A percentile compares a stretch with the other conserved stretches of the same genome.
phyloP scores from a whole-genome alignment of 2,888 invertebrate species.

The Oxytorus armatus region DNA sequence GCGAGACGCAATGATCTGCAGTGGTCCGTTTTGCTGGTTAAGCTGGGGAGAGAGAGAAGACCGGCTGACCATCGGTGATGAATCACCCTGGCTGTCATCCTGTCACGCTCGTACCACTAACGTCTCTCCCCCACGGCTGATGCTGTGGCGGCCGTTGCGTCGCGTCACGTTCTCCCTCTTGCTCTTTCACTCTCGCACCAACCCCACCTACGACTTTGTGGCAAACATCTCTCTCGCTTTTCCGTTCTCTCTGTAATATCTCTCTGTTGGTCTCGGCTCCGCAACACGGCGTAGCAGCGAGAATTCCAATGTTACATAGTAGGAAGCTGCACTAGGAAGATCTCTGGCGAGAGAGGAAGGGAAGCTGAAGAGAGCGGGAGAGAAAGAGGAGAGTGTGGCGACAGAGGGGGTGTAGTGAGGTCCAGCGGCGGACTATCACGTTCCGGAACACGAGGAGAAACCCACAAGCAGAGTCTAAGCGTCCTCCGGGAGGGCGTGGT shows the following conservation, averaged over 20 bases:
- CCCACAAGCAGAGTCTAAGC: conserved; percentile 47
- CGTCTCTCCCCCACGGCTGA: conserved; percentile 60
- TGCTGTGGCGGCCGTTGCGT: conserved; percentile 51
- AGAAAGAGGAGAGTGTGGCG: conserved; percentile 17
- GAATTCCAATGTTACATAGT: conserved; percentile 47
- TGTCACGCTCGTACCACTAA: conserved; percentile 68
- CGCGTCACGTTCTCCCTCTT: conserved; percentile 58
- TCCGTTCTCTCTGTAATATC: conserved; percentile 23
- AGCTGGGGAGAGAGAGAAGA: conserved; percentile 39
- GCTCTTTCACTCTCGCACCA: conserved; percentile 50
- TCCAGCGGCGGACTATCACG: conserved; percentile 40
- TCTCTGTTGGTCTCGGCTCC: conserved; percentile 37
- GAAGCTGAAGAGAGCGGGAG: conserved; percentile 1
- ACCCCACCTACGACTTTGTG: conserved; percentile 47
- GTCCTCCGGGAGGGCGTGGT: conserved; percentile 66
- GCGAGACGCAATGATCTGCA: conserved; percentile 66
- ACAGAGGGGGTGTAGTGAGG: conserved; percentile 8
- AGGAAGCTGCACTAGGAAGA: conserved; percentile 3
- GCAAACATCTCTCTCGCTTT: conserved; percentile 1
- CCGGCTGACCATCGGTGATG: conserved; percentile 70
- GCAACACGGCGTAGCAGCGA: conserved; percentile 33
- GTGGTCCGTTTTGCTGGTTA: conserved; percentile 62
- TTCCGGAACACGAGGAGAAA: conserved; percentile 39
- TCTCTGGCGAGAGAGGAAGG: conserved; percentile 28
- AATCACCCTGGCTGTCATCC: conserved; percentile 71